Conservation (phyloP, 2,797 vertebrate genomes). For the Myripristis jacobus region DNA sequence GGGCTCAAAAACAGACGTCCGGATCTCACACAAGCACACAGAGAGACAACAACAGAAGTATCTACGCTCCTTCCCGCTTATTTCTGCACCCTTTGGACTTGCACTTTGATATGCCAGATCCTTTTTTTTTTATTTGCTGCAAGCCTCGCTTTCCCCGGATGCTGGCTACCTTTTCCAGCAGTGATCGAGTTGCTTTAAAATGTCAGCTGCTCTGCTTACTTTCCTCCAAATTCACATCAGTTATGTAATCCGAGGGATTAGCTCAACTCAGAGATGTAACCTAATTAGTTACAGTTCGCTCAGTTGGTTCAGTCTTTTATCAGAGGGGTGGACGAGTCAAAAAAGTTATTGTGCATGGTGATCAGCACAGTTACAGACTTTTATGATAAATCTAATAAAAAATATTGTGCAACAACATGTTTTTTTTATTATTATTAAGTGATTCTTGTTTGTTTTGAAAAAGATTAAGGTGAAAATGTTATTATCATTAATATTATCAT, state of each 20-base stretch:
- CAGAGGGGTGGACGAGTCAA: no score
- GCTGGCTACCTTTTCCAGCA: slow-evolving; percentile 26
- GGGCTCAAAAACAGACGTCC: slow-evolving; percentile 54
- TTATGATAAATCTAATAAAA: no score
- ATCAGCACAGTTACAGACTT: no score
- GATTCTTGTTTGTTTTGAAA: no score
- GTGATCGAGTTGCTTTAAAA: slow-evolving; percentile 9
- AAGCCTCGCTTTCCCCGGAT: slow-evolving; percentile 24
- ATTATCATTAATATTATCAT: no score
- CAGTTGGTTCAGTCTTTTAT: no score
- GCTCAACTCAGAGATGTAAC: neutral
- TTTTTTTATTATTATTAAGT: no score
- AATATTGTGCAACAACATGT: no score
- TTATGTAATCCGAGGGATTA: neutral
- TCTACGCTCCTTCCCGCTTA: slow-evolving; percentile 50
- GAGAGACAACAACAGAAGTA: slow-evolving; percentile 35
- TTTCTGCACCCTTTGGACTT: slow-evolving; percentile 33
- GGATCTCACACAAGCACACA: neutral
- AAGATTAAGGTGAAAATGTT: no score
- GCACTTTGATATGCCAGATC: slow-evolving; percentile 44
- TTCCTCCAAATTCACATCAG: neutral
- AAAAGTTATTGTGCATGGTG: no score
- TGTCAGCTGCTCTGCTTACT: slow-evolving; percentile 19
- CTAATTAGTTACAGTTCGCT: no score
- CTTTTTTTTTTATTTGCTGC: no score